A percentile compares a stretch with the other conserved stretches of the same genome.
These are phyloP conservation scores for Nansenia antarctica DNA, from an alignment of 2,113 vertebrate genomes.

Conservation along the genomic window DNA sequence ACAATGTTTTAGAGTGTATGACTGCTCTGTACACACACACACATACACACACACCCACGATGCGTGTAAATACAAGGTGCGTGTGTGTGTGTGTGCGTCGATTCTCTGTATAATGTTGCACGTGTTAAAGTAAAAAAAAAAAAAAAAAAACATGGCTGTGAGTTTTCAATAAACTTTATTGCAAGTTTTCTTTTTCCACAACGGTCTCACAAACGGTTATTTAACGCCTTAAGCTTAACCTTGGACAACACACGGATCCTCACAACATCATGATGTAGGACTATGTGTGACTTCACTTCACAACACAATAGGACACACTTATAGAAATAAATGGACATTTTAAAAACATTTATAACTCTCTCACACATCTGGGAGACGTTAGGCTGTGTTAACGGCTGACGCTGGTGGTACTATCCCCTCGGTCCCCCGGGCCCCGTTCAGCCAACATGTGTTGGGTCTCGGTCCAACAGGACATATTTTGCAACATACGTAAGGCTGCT, in stretches of 20 bases:
- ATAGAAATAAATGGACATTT: neutral
- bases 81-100: neutral
- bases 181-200: constrained; percentile 23
- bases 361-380: neutral
- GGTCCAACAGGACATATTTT: neutral
- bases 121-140: constrained; percentile 44
- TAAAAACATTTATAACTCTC: neutral
- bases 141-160: no score
- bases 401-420: neutral
- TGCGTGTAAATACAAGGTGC: neutral
- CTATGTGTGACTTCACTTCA: neutral
- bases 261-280: no score
- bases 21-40: constrained; percentile 1
- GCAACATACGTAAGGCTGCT: neutral
- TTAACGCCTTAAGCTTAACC: no score
- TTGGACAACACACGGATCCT: no score
- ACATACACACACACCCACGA: neutral
- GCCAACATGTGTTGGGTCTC: neutral
- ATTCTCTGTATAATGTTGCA: constrained; percentile 58
- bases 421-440: neutral
- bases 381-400: constrained; percentile 13
- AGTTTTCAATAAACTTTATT: constrained; percentile 58
- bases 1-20: neutral
- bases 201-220: no score
- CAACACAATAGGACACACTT: no score